Conservation (phyloP, 2,797 vertebrate species). For the Perdix hodgsoniae region DNA sequence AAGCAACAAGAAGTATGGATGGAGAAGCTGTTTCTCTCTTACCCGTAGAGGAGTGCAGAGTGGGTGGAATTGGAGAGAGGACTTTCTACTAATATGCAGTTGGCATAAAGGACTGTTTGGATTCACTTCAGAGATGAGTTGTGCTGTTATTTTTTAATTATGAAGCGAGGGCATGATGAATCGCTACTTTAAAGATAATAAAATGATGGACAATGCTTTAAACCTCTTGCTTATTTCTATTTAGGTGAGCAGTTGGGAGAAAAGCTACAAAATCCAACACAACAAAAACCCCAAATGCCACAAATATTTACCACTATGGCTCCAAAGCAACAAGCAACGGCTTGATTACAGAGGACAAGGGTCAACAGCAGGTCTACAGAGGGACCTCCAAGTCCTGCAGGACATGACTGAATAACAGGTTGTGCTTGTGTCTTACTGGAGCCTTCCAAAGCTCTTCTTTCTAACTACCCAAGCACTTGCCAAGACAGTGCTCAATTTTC, state of each 20-base stretch:
- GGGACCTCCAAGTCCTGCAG: background rate
- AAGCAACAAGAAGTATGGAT: background rate
- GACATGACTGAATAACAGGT: background rate
- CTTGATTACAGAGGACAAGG: background rate
- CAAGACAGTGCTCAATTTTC: background rate
- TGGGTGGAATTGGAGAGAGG: constrained; percentile 15
- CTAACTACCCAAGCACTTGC: background rate
- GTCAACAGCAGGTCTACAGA: background rate
- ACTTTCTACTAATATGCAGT: constrained; percentile 32
- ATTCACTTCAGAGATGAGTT: background rate
- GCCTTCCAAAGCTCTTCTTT: background rate
- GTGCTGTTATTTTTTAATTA: constrained; percentile 62
- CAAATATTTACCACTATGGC: background rate
- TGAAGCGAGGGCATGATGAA: constrained; percentile 33
- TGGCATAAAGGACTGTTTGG: constrained; percentile 17
- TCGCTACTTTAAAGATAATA: constrained; percentile 23
- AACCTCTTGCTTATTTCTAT: background rate
- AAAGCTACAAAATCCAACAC: background rate
- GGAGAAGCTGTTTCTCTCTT: background rate
- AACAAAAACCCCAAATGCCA: background rate
- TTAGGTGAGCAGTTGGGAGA: background rate
- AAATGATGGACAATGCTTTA: constrained; percentile 5
- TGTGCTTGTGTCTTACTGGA: background rate
- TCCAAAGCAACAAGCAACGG: background rate
- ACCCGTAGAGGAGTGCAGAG: background rate